Evolutionary conservation across 2,797 vertebrate genomes (phyloP).

Genomic region (Champsocephalus esox): DNA sequence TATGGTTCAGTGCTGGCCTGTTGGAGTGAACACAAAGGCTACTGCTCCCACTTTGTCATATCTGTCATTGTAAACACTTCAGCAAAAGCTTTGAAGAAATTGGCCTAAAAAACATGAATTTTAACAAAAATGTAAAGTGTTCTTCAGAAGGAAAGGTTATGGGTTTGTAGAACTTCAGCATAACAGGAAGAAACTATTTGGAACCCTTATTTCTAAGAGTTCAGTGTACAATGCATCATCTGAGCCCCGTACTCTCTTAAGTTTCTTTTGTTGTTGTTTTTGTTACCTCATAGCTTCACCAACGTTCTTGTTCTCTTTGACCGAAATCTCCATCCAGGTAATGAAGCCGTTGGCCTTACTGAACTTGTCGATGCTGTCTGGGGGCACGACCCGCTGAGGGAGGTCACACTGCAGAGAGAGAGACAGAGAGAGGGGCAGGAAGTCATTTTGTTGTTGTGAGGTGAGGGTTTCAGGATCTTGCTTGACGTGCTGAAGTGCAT

Average conservation of each 20-base stretch:
- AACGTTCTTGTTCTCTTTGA: conserved; percentile 91
- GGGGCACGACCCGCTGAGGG: conserved; percentile 81
- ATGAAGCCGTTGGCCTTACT: conserved; percentile 89
- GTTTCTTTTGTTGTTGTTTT: no score
- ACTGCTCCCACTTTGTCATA: no score
- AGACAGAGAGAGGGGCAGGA: not conserved
- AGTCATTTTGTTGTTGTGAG: not conserved
- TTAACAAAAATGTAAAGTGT: not conserved
- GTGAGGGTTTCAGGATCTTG: not conserved
- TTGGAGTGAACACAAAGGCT: no score
- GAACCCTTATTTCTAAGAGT: not conserved
- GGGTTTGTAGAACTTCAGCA: not conserved
- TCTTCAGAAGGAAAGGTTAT: not conserved
- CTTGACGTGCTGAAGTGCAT: not conserved
- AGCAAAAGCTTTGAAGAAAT: not conserved
- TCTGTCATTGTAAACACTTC: no score
- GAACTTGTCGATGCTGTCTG: conserved; percentile 86
- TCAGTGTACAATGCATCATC: not conserved
- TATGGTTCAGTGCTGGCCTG: not conserved
- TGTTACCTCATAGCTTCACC: conserved; percentile 87
- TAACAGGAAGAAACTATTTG: not conserved
- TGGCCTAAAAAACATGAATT: not conserved
- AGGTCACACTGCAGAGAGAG: conserved; percentile 86
- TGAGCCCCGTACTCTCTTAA: not conserved
- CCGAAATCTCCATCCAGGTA: conserved; percentile 91